Evolutionary conservation across 2,888 invertebrate species (phyloP), one percentile per base, ranked within the genome.

Genomic region (Morpho achilles): DNA sequence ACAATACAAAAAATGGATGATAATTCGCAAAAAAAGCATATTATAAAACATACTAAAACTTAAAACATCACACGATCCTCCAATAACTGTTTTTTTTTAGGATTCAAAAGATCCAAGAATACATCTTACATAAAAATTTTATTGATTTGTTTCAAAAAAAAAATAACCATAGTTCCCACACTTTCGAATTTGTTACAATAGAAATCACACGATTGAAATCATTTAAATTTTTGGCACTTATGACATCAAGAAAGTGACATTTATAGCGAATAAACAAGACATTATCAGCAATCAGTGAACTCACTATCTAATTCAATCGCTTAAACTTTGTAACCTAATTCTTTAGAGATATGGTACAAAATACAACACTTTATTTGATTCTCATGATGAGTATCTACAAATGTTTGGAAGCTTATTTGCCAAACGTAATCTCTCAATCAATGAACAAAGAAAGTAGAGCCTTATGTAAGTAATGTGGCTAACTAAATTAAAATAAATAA

Each of bases 161-260:
- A 32, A 2, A 2, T 32, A 5, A 32, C 32, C 3, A 32, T 32
- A 7, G 32, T n/a, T 32, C 10, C 4, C 7, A 23, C 1, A 53
- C 53, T 46, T 53, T 46, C 53, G 9, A 22, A 46, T 39, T 39
- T 45, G 8, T 44, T 16, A 51, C 57, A 55, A 53, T 63, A 60
- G 10, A 63, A 58, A 56, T 59, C 51, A 46, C 46, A 44, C 53
- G 32, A 48, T 45, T 43, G 41, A 22, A 50, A 54, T 51, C 52
- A 60, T 62, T 62, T 54, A 60, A 55, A 54, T 49, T 58, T 51
- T 48, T 50, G 54, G 46, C 53, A 61, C 52, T 50, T 50, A 55
- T 23, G 32, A 45, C 45, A 47, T 61, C 50, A 68, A 66, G 69
- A 62, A 62, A 64, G 60, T 62, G 64, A 59, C 62, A 56, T 53